Conservation (phyloP, 2,888 invertebrate genomes). For the Hetaerina titia region DNA sequence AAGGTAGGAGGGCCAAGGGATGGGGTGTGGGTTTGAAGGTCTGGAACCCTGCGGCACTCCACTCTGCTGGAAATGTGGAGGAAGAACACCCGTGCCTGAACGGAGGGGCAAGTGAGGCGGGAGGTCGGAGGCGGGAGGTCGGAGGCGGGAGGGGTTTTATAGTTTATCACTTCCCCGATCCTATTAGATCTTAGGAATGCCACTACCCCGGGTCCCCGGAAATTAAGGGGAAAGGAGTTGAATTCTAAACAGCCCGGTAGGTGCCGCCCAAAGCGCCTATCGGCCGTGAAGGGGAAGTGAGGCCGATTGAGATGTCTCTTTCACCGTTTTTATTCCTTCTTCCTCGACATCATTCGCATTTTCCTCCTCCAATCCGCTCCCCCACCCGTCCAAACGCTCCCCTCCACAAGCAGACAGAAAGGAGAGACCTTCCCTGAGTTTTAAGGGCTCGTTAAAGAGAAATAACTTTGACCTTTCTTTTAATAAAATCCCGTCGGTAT, state of each 20-base stretch:
- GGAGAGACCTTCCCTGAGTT: background rate
- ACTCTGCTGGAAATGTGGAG: too few relatives aligned
- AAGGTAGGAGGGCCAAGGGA: too few relatives aligned
- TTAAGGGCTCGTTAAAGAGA: background rate
- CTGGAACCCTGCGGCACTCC: too few relatives aligned
- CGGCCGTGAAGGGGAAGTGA: background rate
- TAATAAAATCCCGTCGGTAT: background rate
- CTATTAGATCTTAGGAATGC: background rate
- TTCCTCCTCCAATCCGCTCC: background rate
- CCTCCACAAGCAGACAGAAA: background rate
- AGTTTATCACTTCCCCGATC: conserved; percentile 18
- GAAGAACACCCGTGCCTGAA: too few relatives aligned
- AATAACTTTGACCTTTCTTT: conserved; percentile 17
- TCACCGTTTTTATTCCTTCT: background rate
- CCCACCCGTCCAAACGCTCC: background rate
- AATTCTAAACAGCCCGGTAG: background rate
- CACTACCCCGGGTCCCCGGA: background rate
- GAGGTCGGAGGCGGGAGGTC: too few relatives aligned
- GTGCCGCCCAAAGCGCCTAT: background rate
- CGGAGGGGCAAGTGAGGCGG: background rate
- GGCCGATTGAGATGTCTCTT: background rate
- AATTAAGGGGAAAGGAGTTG: background rate
- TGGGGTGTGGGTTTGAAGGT: too few relatives aligned
- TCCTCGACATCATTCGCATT: too few relatives aligned
- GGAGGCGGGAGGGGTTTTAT: background rate